Evolutionary conservation across 2,888 invertebrate species (phyloP).

Genomic region (Dioctria linearis): DNA sequence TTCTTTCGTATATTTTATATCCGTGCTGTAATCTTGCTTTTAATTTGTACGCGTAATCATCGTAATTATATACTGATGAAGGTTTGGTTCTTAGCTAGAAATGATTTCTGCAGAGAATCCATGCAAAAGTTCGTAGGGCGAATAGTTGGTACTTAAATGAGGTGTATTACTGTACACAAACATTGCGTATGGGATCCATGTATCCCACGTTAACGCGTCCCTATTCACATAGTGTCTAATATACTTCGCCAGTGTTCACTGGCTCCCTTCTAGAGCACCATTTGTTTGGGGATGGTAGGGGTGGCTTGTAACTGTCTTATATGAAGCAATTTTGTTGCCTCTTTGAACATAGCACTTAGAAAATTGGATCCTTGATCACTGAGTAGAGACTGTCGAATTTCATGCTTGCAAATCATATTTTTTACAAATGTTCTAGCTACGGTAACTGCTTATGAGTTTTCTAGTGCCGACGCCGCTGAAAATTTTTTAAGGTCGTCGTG

Average conservation of each 20-base stretch:
- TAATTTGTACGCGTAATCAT: neutral
- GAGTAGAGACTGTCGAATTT: neutral
- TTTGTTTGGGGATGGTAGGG: neutral
- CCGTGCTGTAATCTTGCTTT: neutral
- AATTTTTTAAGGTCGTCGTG: neutral
- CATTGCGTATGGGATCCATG: too few relatives aligned
- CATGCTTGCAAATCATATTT: neutral
- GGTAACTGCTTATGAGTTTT: neutral
- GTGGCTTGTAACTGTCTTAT: too few relatives aligned
- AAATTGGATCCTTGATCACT: too few relatives aligned
- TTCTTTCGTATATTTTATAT: neutral
- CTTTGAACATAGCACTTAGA: too few relatives aligned
- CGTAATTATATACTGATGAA: neutral
- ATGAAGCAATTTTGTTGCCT: too few relatives aligned
- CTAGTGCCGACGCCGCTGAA: neutral
- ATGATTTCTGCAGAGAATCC: neutral
- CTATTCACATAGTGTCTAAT: neutral
- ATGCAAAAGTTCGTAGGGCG: neutral
- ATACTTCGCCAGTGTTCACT: neutral
- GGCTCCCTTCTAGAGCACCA: neutral
- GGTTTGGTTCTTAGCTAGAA: neutral
- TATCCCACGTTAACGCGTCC: neutral
- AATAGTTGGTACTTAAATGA: too few relatives aligned
- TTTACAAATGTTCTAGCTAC: constrained; percentile 6
- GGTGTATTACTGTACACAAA: too few relatives aligned